Percentiles rank a stretch among this genome's conserved stretches.
These are phyloP conservation scores for Teleogryllus occipitalis DNA, from an alignment of 1,140 invertebrate genomes.

Conservation along the genomic window DNA sequence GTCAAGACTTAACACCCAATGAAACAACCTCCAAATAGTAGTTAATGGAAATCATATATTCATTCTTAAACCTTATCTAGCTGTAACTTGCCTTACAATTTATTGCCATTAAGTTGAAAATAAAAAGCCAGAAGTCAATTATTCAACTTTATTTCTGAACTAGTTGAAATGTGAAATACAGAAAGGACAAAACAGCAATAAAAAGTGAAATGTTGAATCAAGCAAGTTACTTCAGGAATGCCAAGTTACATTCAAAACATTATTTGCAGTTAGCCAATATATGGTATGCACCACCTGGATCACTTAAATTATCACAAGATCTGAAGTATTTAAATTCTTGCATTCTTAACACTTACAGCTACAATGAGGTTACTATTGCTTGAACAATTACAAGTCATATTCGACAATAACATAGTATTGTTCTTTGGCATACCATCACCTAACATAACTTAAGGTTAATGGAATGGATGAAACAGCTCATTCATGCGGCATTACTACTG, in stretches of 20 bases:
- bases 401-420: not conserved
- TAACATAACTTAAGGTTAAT: slow-evolving; percentile 7
- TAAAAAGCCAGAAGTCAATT: not conserved
- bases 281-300: not conserved
- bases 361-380: not conserved
- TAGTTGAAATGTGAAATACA: not conserved
- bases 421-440: slow-evolving; percentile 15
- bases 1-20: too few relatives aligned
- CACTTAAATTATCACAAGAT: not conserved
- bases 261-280: too few relatives aligned
- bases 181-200: not conserved
- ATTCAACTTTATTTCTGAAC: slow-evolving; percentile 1
- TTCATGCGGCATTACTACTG: not conserved
- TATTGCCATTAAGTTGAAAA: not conserved
- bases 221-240: not conserved
- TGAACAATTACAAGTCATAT: not conserved
- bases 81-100: too few relatives aligned
- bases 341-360: not conserved
- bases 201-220: not conserved
- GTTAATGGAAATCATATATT: too few relatives aligned
- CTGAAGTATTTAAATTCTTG: not conserved
- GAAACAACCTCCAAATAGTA: too few relatives aligned
- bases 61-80: too few relatives aligned
- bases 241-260: not conserved
- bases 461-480: not conserved